Percentiles rank a stretch among this genome's conserved stretches.
These are phyloP conservation scores for Ichneumoninae sp. DNA, from an alignment of 2,888 invertebrate species.

Conservation along the genomic window DNA sequence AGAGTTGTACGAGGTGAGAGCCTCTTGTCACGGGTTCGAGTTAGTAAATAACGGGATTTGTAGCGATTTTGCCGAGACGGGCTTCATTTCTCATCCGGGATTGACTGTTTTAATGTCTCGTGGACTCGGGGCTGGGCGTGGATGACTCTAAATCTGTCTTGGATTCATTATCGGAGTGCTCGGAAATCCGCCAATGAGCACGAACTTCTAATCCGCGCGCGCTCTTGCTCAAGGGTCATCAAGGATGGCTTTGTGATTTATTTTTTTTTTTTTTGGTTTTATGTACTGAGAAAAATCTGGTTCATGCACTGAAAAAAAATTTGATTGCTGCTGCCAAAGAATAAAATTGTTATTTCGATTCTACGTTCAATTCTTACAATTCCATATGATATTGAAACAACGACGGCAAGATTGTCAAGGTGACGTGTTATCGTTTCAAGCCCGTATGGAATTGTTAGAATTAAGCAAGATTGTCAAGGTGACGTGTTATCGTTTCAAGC, in stretches of 20 bases:
- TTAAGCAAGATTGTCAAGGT: too few relatives aligned
- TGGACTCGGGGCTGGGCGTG: background rate
- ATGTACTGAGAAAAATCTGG: background rate
- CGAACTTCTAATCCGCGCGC: background rate
- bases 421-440: too few relatives aligned
- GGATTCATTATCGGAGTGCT: background rate
- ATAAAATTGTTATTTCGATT: too few relatives aligned
- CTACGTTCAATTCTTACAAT: too few relatives aligned
- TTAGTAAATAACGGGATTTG: conserved; percentile 51
- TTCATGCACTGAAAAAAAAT: too few relatives aligned
- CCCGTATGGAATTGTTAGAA: too few relatives aligned
- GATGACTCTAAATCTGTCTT: background rate
- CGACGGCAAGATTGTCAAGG: too few relatives aligned
- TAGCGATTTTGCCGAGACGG: background rate
- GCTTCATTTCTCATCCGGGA: background rate
- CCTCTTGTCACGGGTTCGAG: background rate
- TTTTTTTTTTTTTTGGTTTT: too few relatives aligned
- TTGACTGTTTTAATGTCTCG: conserved; percentile 3
- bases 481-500: too few relatives aligned
- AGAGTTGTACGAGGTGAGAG: conserved; percentile 11
- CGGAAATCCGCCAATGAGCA: background rate
- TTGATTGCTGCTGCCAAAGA: too few relatives aligned
- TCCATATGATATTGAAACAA: too few relatives aligned
- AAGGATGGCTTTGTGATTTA: background rate
- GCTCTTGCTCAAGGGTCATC: background rate